phyloP scores from a whole-genome alignment of 2,113 vertebrate genomes.

The Podarcis raffonei region DNA sequence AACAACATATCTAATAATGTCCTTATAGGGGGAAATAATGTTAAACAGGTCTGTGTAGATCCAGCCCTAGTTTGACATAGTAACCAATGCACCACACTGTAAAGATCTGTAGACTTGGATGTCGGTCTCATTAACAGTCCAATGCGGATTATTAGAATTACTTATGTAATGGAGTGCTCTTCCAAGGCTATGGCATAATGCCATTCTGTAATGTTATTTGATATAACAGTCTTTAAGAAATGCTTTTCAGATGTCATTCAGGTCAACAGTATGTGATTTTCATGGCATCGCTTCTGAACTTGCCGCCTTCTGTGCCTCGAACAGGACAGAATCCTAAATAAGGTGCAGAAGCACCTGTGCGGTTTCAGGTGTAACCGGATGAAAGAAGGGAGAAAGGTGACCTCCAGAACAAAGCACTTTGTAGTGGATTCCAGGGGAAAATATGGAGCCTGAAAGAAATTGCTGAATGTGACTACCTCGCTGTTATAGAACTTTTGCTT shows the following conservation, averaged over 20 bases:
- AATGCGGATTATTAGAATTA: not conserved
- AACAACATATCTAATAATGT: too few relatives aligned
- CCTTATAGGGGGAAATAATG: too few relatives aligned
- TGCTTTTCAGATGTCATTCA: slow-evolving; percentile 29
- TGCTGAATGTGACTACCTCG: not conserved
- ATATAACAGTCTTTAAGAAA: slow-evolving; percentile 36
- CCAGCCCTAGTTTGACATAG: not conserved
- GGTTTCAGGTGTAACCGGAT: not conserved
- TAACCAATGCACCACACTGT: not conserved
- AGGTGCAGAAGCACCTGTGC: not conserved
- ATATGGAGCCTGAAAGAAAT: not conserved
- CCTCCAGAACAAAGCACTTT: not conserved
- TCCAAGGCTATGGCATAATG: not conserved
- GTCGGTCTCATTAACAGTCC: not conserved
- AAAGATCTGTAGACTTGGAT: not conserved
- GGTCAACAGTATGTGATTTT: slow-evolving; percentile 22
- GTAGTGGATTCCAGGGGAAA: not conserved
- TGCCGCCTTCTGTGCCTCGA: not conserved
- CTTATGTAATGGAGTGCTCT: not conserved
- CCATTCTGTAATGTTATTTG: slow-evolving; percentile 4
- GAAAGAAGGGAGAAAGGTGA: not conserved
- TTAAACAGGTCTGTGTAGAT: too few relatives aligned
- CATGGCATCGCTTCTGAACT: slow-evolving; percentile 25
- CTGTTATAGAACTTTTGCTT: not conserved
- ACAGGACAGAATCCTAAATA: not conserved